phyloP scores from a whole-genome alignment of 2,113 vertebrate species.

The Platysteira castanea region DNA sequence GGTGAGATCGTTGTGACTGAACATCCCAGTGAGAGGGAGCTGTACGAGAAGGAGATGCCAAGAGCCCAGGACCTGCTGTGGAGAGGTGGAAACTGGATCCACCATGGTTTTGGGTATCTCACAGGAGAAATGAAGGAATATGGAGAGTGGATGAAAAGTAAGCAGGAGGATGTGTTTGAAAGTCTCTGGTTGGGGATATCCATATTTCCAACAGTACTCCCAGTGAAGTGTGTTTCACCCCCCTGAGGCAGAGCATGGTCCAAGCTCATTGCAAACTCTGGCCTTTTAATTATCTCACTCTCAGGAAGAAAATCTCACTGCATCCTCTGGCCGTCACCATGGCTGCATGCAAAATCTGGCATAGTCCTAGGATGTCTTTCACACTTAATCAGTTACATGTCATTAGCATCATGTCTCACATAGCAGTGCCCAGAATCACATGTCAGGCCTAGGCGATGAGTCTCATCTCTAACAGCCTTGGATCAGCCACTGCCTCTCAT shows the following conservation, averaged over 20 bases:
- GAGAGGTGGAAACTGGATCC: neutral
- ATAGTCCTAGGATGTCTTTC: neutral
- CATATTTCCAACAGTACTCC: neutral
- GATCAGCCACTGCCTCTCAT: neutral
- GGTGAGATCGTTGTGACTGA: conserved; percentile 40
- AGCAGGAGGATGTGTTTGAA: neutral
- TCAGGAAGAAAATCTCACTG: neutral
- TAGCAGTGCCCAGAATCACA: neutral
- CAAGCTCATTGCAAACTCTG: neutral
- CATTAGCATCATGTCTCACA: neutral
- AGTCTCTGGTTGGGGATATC: neutral
- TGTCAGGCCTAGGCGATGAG: rapidly evolving
- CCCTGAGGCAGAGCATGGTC: neutral
- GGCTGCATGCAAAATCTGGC: neutral
- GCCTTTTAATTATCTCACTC: neutral
- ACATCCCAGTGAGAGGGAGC: neutral
- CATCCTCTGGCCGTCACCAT: neutral
- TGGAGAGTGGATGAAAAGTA: conserved; percentile 78
- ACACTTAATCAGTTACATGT: neutral
- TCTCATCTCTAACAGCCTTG: neutral
- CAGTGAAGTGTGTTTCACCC: neutral
- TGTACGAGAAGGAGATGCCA: neutral
- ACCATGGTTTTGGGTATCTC: conserved; percentile 40
- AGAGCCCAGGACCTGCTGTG: neutral
- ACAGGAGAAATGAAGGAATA: conserved; percentile 75